Evolutionary conservation across 2,113 vertebrate genomes (phyloP).

Genomic region (Gymnogyps californianus): DNA sequence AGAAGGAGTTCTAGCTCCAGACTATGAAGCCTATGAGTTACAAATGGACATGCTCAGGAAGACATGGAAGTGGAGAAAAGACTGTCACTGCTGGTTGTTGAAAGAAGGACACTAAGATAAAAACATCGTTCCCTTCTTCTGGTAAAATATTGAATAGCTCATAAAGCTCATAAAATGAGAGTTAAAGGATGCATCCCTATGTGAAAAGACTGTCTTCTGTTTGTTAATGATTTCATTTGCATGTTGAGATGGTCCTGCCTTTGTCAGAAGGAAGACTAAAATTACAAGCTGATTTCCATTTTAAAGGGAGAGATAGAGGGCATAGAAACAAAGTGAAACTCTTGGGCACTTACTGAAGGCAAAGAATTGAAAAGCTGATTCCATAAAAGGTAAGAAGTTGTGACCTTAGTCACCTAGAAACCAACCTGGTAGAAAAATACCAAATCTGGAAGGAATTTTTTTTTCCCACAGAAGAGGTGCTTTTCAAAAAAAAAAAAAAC

Average conservation of each 20-base stretch:
- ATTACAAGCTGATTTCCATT: neutral
- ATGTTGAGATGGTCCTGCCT: neutral
- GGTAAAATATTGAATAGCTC: neutral
- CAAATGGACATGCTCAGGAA: neutral
- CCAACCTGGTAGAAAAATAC: neutral
- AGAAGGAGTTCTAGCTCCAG: neutral
- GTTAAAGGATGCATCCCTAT: neutral
- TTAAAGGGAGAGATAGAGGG: neutral
- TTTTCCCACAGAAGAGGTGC: neutral
- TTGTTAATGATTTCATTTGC: neutral
- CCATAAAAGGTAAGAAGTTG: neutral
- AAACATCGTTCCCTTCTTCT: neutral
- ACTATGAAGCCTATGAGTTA: neutral
- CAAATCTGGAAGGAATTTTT: neutral
- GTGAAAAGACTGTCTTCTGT: neutral
- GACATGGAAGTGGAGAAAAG: neutral
- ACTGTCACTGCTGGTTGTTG: neutral
- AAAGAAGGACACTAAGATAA: neutral
- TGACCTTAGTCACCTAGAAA: neutral
- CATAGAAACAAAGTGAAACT: neutral
- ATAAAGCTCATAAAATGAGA: neutral
- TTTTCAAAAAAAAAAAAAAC: neutral
- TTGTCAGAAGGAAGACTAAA: neutral
- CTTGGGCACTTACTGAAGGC: neutral
- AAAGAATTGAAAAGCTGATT: neutral